phyloP scores from a whole-genome alignment of 2,797 vertebrate genomes.

The Caiman crocodilus region DNA sequence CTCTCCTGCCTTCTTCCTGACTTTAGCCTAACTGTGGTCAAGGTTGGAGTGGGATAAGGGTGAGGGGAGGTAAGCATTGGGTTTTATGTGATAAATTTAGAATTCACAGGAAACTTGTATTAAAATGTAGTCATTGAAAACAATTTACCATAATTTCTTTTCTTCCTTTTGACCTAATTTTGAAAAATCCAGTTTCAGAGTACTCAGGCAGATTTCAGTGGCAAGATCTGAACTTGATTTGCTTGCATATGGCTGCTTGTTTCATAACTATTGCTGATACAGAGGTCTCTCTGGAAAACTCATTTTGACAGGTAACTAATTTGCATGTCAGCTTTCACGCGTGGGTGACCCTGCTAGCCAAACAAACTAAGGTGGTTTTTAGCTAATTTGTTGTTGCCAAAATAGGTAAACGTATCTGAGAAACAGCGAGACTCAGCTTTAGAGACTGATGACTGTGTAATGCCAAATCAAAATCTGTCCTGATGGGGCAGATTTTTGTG shows the following conservation, averaged over 20 bases:
- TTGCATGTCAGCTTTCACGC: rapidly evolving
- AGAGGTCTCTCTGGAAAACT: background rate
- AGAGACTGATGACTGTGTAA: background rate
- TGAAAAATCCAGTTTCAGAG: background rate
- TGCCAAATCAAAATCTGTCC: background rate
- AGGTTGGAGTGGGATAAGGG: too few relatives aligned
- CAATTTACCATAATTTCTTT: background rate
- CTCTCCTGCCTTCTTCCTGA: too few relatives aligned
- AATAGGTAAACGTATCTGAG: background rate
- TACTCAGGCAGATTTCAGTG: slow-evolving; percentile 28
- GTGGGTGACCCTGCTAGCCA: background rate
- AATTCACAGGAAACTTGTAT: too few relatives aligned
- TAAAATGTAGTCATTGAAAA: too few relatives aligned
- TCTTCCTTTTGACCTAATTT: background rate
- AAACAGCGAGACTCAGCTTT: background rate
- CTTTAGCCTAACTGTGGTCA: too few relatives aligned
- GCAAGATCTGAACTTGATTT: slow-evolving; percentile 32
- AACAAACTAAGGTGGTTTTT: background rate
- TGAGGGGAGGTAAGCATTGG: too few relatives aligned
- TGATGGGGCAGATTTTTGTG: slow-evolving; percentile 39
- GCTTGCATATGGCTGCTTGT: background rate
- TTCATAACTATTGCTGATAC: background rate
- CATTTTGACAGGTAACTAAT: background rate
- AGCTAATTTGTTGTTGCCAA: background rate
- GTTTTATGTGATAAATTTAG: too few relatives aligned